A percentile compares a stretch with the other conserved stretches of the same genome.
Evolutionary conservation across 2,113 vertebrate genomes (phyloP).

Genomic region (Corythornis cristatus): DNA sequence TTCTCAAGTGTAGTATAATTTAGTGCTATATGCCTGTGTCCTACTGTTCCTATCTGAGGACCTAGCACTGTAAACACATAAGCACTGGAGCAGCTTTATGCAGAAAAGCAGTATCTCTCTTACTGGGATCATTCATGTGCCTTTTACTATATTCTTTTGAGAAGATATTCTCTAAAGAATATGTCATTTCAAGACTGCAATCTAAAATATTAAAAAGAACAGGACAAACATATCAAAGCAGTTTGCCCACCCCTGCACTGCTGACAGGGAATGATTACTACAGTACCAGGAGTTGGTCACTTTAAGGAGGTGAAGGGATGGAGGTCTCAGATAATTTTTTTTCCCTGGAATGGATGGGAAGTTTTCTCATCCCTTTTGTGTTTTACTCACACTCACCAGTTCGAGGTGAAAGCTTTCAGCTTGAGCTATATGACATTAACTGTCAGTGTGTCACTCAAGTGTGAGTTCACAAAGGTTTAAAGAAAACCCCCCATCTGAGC

Average conservation of each 20-base stretch:
- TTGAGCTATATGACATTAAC: not conserved
- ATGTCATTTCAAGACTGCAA: slow-evolving; percentile 1
- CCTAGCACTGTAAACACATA: not conserved
- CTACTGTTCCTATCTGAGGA: not conserved
- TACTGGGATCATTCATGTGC: not conserved
- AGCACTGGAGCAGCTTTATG: slow-evolving; percentile 40
- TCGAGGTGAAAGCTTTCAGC: not conserved
- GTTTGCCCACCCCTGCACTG: not conserved
- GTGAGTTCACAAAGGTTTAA: not conserved
- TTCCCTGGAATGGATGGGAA: not conserved
- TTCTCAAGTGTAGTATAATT: slow-evolving; percentile 21
- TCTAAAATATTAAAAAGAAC: slow-evolving; percentile 3
- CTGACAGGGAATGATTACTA: not conserved
- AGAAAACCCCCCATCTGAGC: not conserved
- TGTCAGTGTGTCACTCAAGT: not conserved
- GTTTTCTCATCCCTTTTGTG: not conserved
- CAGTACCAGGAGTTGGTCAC: slow-evolving; percentile 16
- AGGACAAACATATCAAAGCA: not conserved
- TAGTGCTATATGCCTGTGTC: slow-evolving; percentile 31
- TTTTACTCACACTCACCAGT: not conserved
- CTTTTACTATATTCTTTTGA: not conserved
- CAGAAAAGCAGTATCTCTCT: not conserved
- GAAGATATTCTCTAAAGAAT: not conserved
- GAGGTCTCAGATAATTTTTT: not conserved
- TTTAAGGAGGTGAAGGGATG: not conserved